Evolutionary conservation across 2,113 vertebrate genomes (phyloP).

Genomic region (Raja brachyura): DNA sequence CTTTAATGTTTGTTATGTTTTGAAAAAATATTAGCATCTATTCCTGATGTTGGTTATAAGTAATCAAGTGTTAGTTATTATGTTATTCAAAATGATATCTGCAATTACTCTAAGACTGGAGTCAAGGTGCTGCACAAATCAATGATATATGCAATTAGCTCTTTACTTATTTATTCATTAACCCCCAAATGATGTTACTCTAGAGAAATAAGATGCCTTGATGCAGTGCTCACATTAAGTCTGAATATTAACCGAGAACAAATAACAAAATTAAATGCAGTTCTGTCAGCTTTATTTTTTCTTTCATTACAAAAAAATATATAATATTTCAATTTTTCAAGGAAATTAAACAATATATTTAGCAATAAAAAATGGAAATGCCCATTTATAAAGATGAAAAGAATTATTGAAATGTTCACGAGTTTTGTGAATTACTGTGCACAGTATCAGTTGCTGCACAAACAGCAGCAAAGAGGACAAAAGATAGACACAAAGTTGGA

Average conservation of each 20-base stretch:
- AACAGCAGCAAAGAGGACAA: too few relatives aligned
- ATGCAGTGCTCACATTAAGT: background rate
- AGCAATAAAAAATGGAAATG: background rate
- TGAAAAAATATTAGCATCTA: background rate
- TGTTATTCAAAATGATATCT: slow-evolving; percentile 2
- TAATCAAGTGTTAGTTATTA: slow-evolving; percentile 14
- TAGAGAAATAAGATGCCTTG: slow-evolving; percentile 20
- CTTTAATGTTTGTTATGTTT: background rate
- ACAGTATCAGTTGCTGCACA: background rate
- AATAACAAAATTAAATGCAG: slow-evolving; percentile 10
- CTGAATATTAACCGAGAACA: background rate
- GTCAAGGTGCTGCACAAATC: background rate
- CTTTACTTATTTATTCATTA: slow-evolving; percentile 35
- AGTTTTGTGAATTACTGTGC: background rate
- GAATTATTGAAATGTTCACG: background rate
- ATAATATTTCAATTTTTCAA: background rate
- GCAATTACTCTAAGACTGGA: background rate
- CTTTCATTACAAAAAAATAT: background rate
- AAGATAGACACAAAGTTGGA: background rate
- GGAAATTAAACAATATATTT: background rate
- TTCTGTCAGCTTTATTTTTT: background rate
- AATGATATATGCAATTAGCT: slow-evolving; percentile 24
- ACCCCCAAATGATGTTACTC: slow-evolving; percentile 6
- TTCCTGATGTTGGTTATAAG: background rate
- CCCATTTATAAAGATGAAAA: slow-evolving; percentile 20